Conservation (phyloP, 2,888 invertebrate genomes). For the Shargacucullia verbasci region DNA sequence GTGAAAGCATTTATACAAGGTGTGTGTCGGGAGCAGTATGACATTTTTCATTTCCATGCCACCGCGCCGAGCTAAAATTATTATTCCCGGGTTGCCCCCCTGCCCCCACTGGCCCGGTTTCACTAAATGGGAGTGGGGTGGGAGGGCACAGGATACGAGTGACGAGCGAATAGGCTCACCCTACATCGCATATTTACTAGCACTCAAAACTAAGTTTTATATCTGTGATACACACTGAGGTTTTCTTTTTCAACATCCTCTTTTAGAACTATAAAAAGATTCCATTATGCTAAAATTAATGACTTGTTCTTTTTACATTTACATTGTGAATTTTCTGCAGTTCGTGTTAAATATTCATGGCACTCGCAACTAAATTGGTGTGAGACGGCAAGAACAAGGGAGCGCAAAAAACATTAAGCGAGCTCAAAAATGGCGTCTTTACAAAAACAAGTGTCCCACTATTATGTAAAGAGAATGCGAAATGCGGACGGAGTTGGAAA, state of each 20-base stretch:
- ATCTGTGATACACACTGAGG: conserved; percentile 18
- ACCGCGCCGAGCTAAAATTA: conserved; percentile 73
- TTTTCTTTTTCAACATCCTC: conserved; percentile 6
- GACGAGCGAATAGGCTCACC: conserved; percentile 57
- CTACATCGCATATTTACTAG: conserved; percentile 32
- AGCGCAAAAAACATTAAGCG: conserved; percentile 30
- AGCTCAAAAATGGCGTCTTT: conserved; percentile 22
- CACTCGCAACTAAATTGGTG: conserved; percentile 31
- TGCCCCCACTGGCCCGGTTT: conserved; percentile 60
- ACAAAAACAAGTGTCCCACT: conserved; percentile 33
- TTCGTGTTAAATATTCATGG: conserved; percentile 39
- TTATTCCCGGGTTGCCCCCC: conserved; percentile 67
- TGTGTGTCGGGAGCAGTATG: conserved; percentile 59
- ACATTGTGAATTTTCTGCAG: conserved; percentile 30
- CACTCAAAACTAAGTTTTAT: conserved; percentile 35
- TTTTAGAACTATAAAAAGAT: conserved; percentile 9
- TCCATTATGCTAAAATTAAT: conserved; percentile 6
- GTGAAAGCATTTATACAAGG: conserved; percentile 58
- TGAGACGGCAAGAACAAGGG: conserved; percentile 18
- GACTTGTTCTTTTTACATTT: conserved; percentile 9
- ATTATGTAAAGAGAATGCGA: too few relatives aligned
- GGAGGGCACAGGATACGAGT: conserved; percentile 59
- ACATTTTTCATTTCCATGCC: conserved; percentile 77
- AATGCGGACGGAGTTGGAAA: conserved; percentile 25
- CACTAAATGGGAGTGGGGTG: conserved; percentile 53